Base-by-base conservation (phyloP, 2,797 vertebrate genomes). In the Remorina albescens region DNA sequence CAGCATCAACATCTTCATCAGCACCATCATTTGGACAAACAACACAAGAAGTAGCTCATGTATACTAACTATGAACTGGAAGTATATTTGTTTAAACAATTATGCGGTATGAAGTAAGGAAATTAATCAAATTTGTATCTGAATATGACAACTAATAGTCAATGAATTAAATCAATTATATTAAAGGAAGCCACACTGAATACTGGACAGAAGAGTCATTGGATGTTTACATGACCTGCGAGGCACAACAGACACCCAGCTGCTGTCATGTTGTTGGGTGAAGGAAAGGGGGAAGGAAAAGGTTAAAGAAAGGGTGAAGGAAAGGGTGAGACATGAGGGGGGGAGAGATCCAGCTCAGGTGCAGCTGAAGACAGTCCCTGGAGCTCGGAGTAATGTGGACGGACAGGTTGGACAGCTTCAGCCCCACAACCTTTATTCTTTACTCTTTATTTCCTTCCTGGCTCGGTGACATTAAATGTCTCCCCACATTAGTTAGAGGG, bases 351-450 rank as follows among this genome's bases (percentile, higher is more conserved):
- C n/a, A 11, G 42, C 0, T 0, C 41, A 13, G 44, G 11, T 15
- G n/a, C 8, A 13, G 28, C 25, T 18, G 65, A 10, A 13, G 36
- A 15, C 36, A 49, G 25, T 8, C 41, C 19, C 1, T 5, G 18
- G 49, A 49, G 55, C 15, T 25, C 32, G 12, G 37, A 80, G 78
- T 11, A 30, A 87, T 79, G 84, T 37, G 63, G 88, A 46, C 84
- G 32, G 78, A 91, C 93, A 85, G 90, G 92, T 92, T 86, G 0
- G 65, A 75, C 89, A 0, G 55, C 89, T 72, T 76, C 62, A 26
- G 37, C 30, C 15, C 5, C 25, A 41, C 5, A 53, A 5, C 2
- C 4, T 9, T 16, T 9, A 30, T 23, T 26, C 60, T 32, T 4
- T 30, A 6, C 5, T 42, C 18, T 42, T 8, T 2, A 9, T 37